phyloP scores from a whole-genome alignment of 2,888 invertebrate species.

The Amphimallon solstitiale region DNA sequence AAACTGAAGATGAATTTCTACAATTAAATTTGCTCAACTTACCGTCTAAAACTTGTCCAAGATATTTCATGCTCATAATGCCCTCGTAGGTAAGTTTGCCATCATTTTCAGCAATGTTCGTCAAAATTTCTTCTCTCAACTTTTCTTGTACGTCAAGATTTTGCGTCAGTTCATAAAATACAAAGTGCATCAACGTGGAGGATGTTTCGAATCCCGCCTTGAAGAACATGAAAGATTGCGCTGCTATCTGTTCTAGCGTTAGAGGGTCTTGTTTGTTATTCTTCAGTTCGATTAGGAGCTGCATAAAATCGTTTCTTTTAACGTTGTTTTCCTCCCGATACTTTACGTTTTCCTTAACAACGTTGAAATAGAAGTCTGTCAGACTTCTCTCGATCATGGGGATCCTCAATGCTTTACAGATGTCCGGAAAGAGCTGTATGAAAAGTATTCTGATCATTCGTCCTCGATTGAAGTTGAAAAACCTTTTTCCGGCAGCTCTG shows the following conservation, averaged over 20 bases:
- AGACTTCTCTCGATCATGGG: slow-evolving; percentile 46
- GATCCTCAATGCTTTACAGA: slow-evolving; percentile 39
- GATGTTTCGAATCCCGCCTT: slow-evolving; percentile 72
- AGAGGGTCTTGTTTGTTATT: slow-evolving; percentile 41
- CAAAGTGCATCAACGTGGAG: slow-evolving; percentile 68
- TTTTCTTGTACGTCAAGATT: slow-evolving; percentile 62
- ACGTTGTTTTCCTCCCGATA: slow-evolving; percentile 47
- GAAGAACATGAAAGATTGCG: slow-evolving; percentile 70
- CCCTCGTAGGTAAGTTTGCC: slow-evolving; percentile 59
- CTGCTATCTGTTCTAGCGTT: slow-evolving; percentile 56
- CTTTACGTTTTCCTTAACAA: slow-evolving; percentile 48
- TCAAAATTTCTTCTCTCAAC: slow-evolving; percentile 60
- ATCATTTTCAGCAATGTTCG: slow-evolving; percentile 53
- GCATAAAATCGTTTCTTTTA: slow-evolving; percentile 59
- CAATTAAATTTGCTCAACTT: slow-evolving; percentile 8
- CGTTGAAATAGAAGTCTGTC: slow-evolving; percentile 48
- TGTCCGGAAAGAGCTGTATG: slow-evolving; percentile 34
- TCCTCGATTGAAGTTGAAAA: slow-evolving; percentile 47
- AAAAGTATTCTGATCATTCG: slow-evolving; percentile 42
- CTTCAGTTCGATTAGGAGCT: slow-evolving; percentile 55
- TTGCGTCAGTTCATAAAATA: slow-evolving; percentile 65
- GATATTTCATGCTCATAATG: slow-evolving; percentile 62
- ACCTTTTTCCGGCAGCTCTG: slow-evolving; percentile 51
- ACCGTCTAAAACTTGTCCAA: slow-evolving; percentile 57
- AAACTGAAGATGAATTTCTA: too few relatives aligned